These are phyloP conservation scores for Candidula unifasciata DNA, from an alignment of 2,888 invertebrate genomes.

Conservation along the genomic window DNA sequence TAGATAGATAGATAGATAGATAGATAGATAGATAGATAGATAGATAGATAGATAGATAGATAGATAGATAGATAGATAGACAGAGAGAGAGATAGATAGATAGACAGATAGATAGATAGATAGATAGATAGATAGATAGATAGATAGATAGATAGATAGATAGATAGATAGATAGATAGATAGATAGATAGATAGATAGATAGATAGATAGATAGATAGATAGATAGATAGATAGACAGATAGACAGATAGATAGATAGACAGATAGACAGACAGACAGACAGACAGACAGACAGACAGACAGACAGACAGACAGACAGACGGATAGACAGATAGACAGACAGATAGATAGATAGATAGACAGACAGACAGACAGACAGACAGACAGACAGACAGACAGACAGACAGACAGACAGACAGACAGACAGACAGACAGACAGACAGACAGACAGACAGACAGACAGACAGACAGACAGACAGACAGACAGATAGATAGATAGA, in stretches of 20 bases:
- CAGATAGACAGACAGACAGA: conserved; percentile 24
- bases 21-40: conserved; percentile 33
- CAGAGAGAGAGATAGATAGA: conserved; percentile 2
- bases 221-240: too few species aligned
- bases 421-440: too few species aligned
- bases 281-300: conserved; percentile 21
- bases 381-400: conserved; percentile 4
- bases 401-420: too few species aligned
- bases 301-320: conserved; percentile 16
- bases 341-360: conserved; percentile 30
- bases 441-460: neutral
- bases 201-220: too few species aligned
- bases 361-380: conserved; percentile 24
- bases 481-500: conserved; percentile 1
- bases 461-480: neutral
- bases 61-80: conserved; percentile 25
- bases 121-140: neutral
- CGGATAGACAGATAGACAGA: conserved; percentile 17
- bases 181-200: too few species aligned
- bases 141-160: too few species aligned
- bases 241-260: neutral
- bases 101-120: conserved; percentile 14
- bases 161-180: too few species aligned
- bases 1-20: conserved; percentile 36
- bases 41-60: conserved; percentile 32